Base-by-base conservation (phyloP, 2,113 vertebrate genomes). In the Bombycilla garrulus region DNA sequence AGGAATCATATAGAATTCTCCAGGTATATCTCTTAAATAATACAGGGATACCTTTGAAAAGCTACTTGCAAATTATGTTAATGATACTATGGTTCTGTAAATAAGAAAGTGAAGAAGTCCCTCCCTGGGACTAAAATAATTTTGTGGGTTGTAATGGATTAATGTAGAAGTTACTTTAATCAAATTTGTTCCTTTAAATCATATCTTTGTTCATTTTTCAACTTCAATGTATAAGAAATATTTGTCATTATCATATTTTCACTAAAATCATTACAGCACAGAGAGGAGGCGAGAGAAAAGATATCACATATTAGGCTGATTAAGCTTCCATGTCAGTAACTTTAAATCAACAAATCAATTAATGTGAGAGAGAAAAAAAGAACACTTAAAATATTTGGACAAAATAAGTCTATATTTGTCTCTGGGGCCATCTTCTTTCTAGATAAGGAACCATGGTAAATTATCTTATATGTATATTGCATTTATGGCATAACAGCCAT, bases 271-370 rank as follows among this genome's bases (percentile, higher is more conserved):
- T 15, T 94, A 31, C 45, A 90, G 26, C 44, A 74, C 70, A 94
- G 40, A 85, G 53, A 91, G 51, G 42, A 88, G 36, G 72, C 2
- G 1, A 88, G 22, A 82, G 57, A 79, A 86, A 79, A 94, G 38
- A 62, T 64, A 56, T 18, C 42, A 20, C 44, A 31, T 80, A 20
- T 69, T 77, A 92, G 38, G 38, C 79, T 92, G 74, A 95, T 83
- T 82, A 90, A 86, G 72, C 67, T 88, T 88, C 50, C 28, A 33
- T 61, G 64, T 83, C 80, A 95, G 54, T 80, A 84, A 78, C 24
- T 86, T 93, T 92, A 93, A 90, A 93, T 70, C 65, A 95, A 88
- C 72, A 83, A 73, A 88, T 77, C n/a, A 92, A 83, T 86, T 77
- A 88, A 66, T 45, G 10, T 6, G 16, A 85, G 33, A 85, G 6